These are phyloP conservation scores for Suncus etruscus DNA, from an alignment of 2,113 vertebrate genomes.

Conservation along the genomic window DNA sequence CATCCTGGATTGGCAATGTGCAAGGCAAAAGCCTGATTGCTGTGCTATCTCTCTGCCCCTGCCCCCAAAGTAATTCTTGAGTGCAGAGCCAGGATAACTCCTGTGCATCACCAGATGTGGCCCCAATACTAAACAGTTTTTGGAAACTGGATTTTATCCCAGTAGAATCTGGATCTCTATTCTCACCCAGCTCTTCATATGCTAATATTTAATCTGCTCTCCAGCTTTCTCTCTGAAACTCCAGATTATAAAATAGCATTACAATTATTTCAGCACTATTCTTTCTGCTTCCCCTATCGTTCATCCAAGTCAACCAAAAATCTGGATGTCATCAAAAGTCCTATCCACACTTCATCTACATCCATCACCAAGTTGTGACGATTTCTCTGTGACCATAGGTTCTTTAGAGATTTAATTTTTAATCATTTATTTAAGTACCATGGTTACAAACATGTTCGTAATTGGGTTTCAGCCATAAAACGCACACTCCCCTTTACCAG, in stretches of 20 bases:
- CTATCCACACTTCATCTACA: neutral
- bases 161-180: neutral
- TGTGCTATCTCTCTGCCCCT: too few species aligned
- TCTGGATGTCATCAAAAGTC: conserved; percentile 8
- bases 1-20: too few species aligned
- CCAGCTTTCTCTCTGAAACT: conserved; percentile 39
- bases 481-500: too few species aligned
- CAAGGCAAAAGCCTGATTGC: too few species aligned
- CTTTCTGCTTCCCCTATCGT: conserved; percentile 9
- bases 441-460: too few species aligned
- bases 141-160: neutral
- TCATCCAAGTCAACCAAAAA: conserved; percentile 43
- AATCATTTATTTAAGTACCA: too few species aligned
- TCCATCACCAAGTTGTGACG: conserved; percentile 30
- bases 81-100: too few species aligned
- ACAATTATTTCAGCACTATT: conserved; percentile 23
- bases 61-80: too few species aligned
- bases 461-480: too few species aligned
- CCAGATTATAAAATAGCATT: conserved; percentile 7
- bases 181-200: conserved; percentile 29
- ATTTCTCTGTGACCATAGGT: conserved; percentile 30
- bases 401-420: too few species aligned
- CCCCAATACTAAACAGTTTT: too few species aligned
- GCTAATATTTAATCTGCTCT: conserved; percentile 1
- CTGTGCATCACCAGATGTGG: too few species aligned